phyloP scores from a whole-genome alignment of 2,113 vertebrate genomes.

The Menura novaehollandiae region DNA sequence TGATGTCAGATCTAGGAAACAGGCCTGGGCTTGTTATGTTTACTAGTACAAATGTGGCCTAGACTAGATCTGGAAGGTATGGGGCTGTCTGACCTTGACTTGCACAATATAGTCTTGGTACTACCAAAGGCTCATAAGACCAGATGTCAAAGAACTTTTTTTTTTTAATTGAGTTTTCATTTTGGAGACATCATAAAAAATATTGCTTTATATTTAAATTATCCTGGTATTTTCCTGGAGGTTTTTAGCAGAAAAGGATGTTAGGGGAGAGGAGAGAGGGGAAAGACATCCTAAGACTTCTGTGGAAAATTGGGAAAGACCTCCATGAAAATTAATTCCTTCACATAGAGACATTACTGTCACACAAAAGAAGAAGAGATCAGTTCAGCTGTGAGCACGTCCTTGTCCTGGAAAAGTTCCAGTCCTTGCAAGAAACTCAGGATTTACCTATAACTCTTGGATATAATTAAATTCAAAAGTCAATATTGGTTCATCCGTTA shows the following conservation, averaged over 20 bases:
- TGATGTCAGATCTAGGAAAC: background rate
- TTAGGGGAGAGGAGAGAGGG: background rate
- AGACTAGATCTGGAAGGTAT: background rate
- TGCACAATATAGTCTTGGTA: background rate
- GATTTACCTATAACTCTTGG: background rate
- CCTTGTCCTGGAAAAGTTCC: background rate
- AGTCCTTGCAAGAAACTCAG: background rate
- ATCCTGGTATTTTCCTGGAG: background rate
- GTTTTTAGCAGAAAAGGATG: background rate
- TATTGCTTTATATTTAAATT: background rate
- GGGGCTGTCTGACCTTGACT: background rate
- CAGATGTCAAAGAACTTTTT: background rate
- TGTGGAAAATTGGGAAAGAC: background rate
- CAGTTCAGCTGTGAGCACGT: background rate
- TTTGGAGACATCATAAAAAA: background rate
- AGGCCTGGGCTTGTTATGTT: background rate
- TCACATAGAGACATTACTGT: background rate
- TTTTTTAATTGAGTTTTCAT: background rate
- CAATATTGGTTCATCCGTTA: background rate
- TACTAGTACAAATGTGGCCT: background rate
- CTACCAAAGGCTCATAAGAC: background rate
- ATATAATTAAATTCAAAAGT: background rate
- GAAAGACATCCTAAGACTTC: background rate
- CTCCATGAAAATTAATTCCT: background rate
- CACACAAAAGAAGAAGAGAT: background rate